These are phyloP conservation scores for Pseudomyrmex flavicornis DNA, from an alignment of 1,140 invertebrate genomes.

Conservation along the genomic window DNA sequence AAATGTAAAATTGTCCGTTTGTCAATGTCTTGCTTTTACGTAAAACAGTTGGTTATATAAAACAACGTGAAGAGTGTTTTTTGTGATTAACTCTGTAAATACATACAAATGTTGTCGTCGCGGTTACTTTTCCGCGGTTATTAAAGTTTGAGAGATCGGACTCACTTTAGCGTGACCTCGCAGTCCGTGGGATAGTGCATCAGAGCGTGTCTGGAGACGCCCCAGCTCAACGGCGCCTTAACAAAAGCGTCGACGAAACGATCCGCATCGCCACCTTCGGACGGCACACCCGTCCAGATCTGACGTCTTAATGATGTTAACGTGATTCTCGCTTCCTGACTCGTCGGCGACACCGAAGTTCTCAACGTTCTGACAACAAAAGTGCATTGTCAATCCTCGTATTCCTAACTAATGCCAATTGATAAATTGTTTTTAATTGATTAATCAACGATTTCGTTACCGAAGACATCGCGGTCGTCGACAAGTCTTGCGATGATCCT, in stretches of 20 bases:
- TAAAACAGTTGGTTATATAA: neutral
- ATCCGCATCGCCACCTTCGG: constrained; percentile 35
- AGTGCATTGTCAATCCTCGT: too few relatives aligned
- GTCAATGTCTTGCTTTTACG: neutral
- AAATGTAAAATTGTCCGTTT: too few relatives aligned
- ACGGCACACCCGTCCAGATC: constrained; percentile 86
- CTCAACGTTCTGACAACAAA: constrained; percentile 66
- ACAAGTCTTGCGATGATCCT: constrained; percentile 79
- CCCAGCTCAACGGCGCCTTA: constrained; percentile 87
- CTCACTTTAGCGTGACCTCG: constrained; percentile 85
- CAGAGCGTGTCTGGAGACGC: constrained; percentile 85
- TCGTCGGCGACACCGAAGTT: constrained; percentile 76
- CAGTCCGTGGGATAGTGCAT: constrained; percentile 85
- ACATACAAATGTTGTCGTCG: too few relatives aligned
- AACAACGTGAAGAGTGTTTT: too few relatives aligned
- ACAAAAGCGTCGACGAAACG: constrained; percentile 63
- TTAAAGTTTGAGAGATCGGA: neutral
- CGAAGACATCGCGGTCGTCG: constrained; percentile 83
- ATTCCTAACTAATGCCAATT: neutral
- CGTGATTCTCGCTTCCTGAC: constrained; percentile 86
- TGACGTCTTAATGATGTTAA: constrained; percentile 86
- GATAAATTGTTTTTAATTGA: constrained; percentile 29
- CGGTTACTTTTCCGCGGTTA: too few relatives aligned
- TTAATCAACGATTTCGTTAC: neutral
- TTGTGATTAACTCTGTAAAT: too few relatives aligned